These are phyloP conservation scores for Chrysochloris asiatica DNA, from an alignment of 2,113 vertebrate genomes.

Conservation along the genomic window DNA sequence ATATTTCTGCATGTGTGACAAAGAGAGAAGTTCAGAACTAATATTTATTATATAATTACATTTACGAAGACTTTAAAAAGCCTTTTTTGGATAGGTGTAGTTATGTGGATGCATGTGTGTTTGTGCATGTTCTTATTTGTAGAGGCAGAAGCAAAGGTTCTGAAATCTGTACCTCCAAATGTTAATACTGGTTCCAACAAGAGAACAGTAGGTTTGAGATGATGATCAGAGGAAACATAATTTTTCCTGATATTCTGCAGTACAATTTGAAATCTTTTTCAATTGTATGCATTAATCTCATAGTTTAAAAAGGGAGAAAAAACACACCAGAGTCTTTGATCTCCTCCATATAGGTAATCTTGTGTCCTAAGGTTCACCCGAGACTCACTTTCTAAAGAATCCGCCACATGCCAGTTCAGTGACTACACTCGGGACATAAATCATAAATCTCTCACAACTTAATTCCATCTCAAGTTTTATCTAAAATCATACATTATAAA, in stretches of 20 bases:
- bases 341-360: neutral
- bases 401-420: neutral
- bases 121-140: neutral
- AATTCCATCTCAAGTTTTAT: neutral
- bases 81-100: neutral
- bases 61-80: neutral
- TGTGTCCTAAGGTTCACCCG: neutral
- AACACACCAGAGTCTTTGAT: neutral
- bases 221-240: neutral
- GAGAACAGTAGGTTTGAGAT: neutral
- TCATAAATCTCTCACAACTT: neutral
- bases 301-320: neutral
- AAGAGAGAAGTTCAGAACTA: neutral
- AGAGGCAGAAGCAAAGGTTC: neutral
- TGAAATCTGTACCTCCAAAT: neutral
- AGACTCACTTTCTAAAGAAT: neutral
- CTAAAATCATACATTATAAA: neutral
- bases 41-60: too few relatives aligned
- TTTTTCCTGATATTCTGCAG: neutral
- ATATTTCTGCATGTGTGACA: too few relatives aligned
- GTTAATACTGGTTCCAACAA: neutral
- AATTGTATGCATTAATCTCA: neutral
- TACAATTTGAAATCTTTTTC: constrained; percentile 1
- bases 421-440: neutral
- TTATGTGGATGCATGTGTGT: neutral